Evolutionary conservation across 35 echinoderm and acorn worm genomes (phyloP).

Genomic region (Acanthaster planci): DNA sequence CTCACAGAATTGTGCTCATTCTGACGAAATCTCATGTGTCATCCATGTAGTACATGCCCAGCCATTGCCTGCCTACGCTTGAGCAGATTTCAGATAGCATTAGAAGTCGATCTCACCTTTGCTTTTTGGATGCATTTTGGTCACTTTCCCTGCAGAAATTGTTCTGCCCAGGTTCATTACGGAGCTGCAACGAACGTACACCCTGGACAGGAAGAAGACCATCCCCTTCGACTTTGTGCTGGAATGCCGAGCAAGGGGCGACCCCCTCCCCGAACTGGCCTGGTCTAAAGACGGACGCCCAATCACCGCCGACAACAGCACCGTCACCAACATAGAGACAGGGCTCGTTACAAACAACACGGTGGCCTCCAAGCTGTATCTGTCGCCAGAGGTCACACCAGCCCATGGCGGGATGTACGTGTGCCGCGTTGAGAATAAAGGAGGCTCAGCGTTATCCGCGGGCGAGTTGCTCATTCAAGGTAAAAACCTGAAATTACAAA

Average conservation of each 20-base stretch:
- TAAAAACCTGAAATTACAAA: background rate
- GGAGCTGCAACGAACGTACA: background rate
- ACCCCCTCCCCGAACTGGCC: background rate
- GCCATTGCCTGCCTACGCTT: too few relatives aligned
- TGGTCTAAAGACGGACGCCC: background rate
- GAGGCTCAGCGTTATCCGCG: background rate
- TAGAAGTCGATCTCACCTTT: too few relatives aligned
- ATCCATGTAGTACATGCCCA: too few relatives aligned
- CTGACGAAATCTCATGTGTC: too few relatives aligned
- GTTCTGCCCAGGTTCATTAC: background rate
- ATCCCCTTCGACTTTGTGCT: background rate
- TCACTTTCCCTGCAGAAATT: background rate
- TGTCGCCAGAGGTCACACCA: background rate
- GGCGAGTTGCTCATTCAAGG: background rate
- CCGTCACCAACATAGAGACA: background rate
- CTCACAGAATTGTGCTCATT: too few relatives aligned
- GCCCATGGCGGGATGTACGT: background rate
- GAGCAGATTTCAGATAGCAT: too few relatives aligned
- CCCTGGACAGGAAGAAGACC: background rate
- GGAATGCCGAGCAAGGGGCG: background rate
- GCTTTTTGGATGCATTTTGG: background rate
- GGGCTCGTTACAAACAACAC: background rate
- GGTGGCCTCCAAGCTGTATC: background rate
- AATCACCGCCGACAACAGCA: background rate
- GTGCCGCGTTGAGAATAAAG: background rate